Base-by-base conservation (phyloP, 2,888 invertebrate genomes). In the Tetanocera ferruginea region DNA sequence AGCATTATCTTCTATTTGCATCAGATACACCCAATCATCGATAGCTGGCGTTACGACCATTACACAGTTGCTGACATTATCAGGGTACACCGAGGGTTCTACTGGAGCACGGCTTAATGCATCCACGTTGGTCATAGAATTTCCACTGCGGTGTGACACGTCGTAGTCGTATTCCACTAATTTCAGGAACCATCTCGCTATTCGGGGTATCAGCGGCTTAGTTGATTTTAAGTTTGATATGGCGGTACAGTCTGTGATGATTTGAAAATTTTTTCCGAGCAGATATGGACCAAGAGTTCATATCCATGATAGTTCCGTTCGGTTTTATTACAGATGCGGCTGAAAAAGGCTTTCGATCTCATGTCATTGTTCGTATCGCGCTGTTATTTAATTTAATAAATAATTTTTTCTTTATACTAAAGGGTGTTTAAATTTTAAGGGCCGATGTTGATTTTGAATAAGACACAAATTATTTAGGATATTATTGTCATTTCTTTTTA, bases 181-280 rank as follows among this genome's bases (percentile, higher is more conserved):
- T 37, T 72, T 71, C 14, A 83, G 74, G 57, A 80, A 77, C 86
- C 86, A 87, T n/a, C 86, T 77, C 1, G 85, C 86, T 23, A 86
- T 83, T 31, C 85, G 76, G 0, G 85, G 83, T 57, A 81, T 72
- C 60, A 87, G 60, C 2, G 60, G 70, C 25, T 77, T 77, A 5
- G 77, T 43, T 14, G 74, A 76, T 11, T 62, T 73, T 8, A 75
- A 0, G 17, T 49, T 70, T 4, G 62, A 62, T 6, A 62, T 62
- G 5, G 62, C 82, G 3, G 84, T 82, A 77, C 87, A 87, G 79
- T 90, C 88, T 0, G 88, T 88, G 3, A 86, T 73, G 28, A 66
- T 25, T 6, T 6, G 5, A 9, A 62, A 62, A 9, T 69, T 6
- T 25, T 69, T 69, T 4, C 69, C 69, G 17, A 51, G 51, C 4